Percentiles rank a stretch among this genome's conserved stretches.
These are phyloP conservation scores for Poeciliopsis presidionis DNA, from an alignment of 2,797 vertebrate species.

Conservation along the genomic window DNA sequence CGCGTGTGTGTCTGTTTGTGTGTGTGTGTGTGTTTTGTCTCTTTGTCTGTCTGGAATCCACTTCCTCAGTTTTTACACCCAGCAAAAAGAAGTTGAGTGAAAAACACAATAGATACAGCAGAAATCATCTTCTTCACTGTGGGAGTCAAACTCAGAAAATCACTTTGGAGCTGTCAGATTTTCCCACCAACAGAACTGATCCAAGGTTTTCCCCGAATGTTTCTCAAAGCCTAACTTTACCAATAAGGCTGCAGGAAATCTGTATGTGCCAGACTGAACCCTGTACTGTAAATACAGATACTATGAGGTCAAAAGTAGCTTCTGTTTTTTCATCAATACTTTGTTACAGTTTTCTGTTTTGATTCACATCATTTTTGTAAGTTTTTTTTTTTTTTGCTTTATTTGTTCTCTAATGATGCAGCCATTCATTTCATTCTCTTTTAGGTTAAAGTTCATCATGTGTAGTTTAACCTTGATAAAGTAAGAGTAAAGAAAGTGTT, in stretches of 20 bases:
- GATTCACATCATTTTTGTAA: background rate
- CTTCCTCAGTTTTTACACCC: background rate
- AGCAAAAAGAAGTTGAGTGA: background rate
- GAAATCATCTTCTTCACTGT: background rate
- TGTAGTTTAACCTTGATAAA: background rate
- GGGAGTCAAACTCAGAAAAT: background rate
- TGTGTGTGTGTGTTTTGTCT: background rate
- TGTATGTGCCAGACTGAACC: background rate
- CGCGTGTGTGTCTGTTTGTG: background rate
- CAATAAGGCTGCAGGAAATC: background rate
- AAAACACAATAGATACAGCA: constrained; percentile 1
- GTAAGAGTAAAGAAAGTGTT: background rate
- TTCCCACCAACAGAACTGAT: background rate
- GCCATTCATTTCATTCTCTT: background rate
- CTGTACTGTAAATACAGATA: background rate
- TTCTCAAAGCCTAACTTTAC: background rate
- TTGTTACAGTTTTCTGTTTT: background rate
- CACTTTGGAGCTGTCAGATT: background rate
- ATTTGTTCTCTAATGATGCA: background rate
- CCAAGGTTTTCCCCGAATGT: background rate
- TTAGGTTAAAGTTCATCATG: background rate
- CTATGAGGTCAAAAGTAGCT: background rate
- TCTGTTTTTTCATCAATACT: background rate
- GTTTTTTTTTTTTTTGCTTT: background rate
- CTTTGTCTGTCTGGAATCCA: background rate